phyloP scores from a whole-genome alignment of 30 jellyfish, hydroid and myxozoan genomes.

The Chrysaora quinquecirrha region DNA sequence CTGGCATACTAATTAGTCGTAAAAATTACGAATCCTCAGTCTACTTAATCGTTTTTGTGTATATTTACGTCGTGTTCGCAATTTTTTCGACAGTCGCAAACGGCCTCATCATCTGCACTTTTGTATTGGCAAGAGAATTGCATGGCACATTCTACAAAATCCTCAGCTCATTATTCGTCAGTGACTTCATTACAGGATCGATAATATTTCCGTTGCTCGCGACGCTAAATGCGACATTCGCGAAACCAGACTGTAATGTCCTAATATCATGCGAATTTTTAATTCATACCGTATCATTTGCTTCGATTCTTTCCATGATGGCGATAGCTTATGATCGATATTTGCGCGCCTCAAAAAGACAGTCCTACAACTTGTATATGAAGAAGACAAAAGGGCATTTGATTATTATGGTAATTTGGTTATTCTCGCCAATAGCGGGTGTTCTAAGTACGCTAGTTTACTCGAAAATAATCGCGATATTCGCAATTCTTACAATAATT shows the following conservation, averaged over 20 bases:
- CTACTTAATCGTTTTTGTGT: constrained; percentile 12
- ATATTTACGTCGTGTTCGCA: constrained; percentile 18
- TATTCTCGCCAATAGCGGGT: constrained; percentile 17
- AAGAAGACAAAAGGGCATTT: constrained; percentile 29
- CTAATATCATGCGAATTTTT: constrained; percentile 18
- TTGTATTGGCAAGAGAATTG: constrained; percentile 32
- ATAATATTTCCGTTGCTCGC: constrained; percentile 56
- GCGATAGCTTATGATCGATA: constrained; percentile 66
- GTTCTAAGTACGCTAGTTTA: constrained; percentile 11
- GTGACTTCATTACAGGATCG: constrained; percentile 48
- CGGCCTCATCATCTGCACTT: constrained; percentile 9
- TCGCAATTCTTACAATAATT: constrained; percentile 15
- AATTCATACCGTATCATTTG: constrained; percentile 37
- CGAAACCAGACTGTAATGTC: constrained; percentile 37
- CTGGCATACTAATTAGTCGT: constrained; percentile 20
- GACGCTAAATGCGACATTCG: constrained; percentile 26
- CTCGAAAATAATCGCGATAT: constrained; percentile 16
- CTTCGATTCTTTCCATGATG: constrained; percentile 56
- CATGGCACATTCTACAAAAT: constrained; percentile 49
- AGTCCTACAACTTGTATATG: constrained; percentile 47
- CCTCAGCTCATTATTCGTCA: constrained; percentile 42
- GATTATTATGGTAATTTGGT: constrained; percentile 32
- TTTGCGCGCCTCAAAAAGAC: constrained; percentile 49
- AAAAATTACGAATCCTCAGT: constrained; percentile 24
- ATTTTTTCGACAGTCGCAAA: constrained; percentile 26